These are phyloP conservation scores for Bufotes viridis DNA, from an alignment of 2,797 vertebrate genomes.

Conservation along the genomic window DNA sequence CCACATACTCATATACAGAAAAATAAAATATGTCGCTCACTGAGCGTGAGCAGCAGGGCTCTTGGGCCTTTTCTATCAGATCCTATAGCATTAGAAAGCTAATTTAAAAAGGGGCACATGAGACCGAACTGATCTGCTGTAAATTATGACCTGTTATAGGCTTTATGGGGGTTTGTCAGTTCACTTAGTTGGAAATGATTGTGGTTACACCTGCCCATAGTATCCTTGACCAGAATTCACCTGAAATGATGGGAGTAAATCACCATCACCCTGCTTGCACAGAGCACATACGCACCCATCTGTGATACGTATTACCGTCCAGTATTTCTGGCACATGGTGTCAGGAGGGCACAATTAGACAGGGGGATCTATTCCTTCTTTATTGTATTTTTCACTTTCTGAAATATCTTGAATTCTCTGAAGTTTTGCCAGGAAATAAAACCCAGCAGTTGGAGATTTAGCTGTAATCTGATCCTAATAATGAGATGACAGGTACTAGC, in stretches of 20 bases:
- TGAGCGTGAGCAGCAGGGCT: too few species aligned
- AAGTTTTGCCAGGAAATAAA: constrained; percentile 77
- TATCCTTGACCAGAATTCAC: background rate
- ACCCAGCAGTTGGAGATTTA: constrained; percentile 71
- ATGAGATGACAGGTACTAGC: constrained; percentile 70
- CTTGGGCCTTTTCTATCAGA: background rate
- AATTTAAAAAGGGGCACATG: background rate
- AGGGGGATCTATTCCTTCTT: constrained; percentile 56
- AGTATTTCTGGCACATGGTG: constrained; percentile 28
- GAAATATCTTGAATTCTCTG: constrained; percentile 75
- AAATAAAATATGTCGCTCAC: too few species aligned
- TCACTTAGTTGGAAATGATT: background rate
- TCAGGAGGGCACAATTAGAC: constrained; percentile 42
- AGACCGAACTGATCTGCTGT: background rate
- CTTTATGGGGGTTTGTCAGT: background rate
- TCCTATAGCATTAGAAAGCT: background rate
- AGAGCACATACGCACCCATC: background rate
- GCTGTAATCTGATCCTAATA: constrained; percentile 75
- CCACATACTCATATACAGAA: too few species aligned
- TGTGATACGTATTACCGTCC: constrained; percentile 31
- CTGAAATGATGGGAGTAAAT: background rate
- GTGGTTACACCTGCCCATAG: constrained; percentile 23
- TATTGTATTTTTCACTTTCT: constrained; percentile 53
- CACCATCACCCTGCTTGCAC: background rate
- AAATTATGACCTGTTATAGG: background rate